Evolutionary conservation across 2,888 invertebrate species (phyloP).

Genomic region (Pammene aurita): DNA sequence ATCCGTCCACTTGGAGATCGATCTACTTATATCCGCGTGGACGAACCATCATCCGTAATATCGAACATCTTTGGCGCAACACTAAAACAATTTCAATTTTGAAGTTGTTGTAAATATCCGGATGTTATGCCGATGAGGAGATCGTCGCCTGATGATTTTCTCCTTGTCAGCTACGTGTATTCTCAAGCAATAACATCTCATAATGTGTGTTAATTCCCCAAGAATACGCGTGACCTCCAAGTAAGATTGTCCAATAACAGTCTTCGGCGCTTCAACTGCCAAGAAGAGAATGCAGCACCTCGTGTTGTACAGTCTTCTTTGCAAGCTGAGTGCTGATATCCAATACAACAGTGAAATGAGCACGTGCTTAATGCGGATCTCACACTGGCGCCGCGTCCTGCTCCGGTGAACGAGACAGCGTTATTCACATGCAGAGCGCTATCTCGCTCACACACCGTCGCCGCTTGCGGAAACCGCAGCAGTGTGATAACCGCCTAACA

Average conservation of each 20-base stretch:
- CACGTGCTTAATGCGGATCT: background rate
- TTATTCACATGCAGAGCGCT: too few species aligned
- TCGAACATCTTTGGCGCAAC: constrained; percentile 36
- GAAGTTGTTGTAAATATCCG: constrained; percentile 15
- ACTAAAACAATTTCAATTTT: constrained; percentile 33
- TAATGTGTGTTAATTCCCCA: constrained; percentile 98
- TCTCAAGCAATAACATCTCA: constrained; percentile 99
- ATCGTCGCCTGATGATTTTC: constrained; percentile 58
- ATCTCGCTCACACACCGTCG: too few species aligned
- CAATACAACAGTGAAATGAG: background rate
- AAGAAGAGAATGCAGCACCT: constrained; percentile 32
- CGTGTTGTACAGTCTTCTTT: constrained; percentile 34
- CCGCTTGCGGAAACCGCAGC: too few species aligned
- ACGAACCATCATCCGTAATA: constrained; percentile 22
- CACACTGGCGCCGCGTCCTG: too few species aligned
- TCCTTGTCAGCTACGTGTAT: constrained; percentile 98
- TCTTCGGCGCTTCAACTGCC: constrained; percentile 36
- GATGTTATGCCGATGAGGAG: constrained; percentile 37
- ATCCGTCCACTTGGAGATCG: constrained; percentile 34
- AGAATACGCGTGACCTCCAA: constrained; percentile 99
- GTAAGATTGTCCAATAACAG: constrained; percentile 59
- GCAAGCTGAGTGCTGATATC: constrained; percentile 26
- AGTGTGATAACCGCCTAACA: too few species aligned
- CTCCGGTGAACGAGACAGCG: too few species aligned
- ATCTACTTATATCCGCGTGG: constrained; percentile 19